phyloP scores from a whole-genome alignment of 2,113 vertebrate genomes.

The Lophotis ruficrista region DNA sequence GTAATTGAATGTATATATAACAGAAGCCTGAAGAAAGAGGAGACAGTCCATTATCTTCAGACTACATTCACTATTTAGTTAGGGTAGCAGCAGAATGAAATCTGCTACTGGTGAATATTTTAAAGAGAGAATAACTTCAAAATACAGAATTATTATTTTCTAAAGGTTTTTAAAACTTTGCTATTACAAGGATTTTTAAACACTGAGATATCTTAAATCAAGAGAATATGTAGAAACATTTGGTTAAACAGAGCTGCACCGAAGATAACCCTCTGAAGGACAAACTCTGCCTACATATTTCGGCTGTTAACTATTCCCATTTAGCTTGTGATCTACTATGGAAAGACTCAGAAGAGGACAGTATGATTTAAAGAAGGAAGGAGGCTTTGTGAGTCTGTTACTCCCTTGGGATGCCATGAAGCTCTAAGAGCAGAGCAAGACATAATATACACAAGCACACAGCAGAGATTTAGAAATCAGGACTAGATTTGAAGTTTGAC shows the following conservation, averaged over 20 bases:
- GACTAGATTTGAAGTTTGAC: neutral
- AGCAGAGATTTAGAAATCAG: neutral
- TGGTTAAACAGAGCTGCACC: neutral
- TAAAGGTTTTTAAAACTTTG: neutral
- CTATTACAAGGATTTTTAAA: neutral
- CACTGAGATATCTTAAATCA: neutral
- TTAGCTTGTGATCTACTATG: neutral
- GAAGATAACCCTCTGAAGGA: neutral
- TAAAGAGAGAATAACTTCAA: neutral
- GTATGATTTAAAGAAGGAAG: neutral
- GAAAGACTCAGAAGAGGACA: conserved; percentile 2
- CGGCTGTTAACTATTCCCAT: neutral
- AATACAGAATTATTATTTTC: neutral
- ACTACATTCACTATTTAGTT: neutral
- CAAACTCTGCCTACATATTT: neutral
- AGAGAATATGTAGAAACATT: neutral
- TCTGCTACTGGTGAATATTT: neutral
- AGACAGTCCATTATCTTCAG: neutral
- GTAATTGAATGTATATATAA: neutral
- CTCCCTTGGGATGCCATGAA: neutral
- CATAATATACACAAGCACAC: neutral
- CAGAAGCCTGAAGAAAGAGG: neutral
- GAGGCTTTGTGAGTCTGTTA: neutral
- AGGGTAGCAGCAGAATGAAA: neutral
- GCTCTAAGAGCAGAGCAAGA: neutral